Percentiles rank a stretch among this genome's conserved stretches.
These are phyloP conservation scores for Grallaria varia DNA, from an alignment of 2,113 vertebrate species.

Conservation along the genomic window DNA sequence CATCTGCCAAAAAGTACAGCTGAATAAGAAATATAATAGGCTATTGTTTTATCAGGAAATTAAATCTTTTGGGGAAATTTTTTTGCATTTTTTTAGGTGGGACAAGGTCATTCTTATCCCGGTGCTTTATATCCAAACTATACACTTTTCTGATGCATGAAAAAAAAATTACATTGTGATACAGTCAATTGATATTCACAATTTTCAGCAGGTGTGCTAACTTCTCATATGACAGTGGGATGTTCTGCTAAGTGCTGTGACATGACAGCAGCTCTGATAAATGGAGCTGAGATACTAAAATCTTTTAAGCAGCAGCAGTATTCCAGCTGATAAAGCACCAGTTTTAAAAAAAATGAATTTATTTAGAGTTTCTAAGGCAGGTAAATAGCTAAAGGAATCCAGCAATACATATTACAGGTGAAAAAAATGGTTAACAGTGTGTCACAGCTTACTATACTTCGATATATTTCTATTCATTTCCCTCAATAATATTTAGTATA, in stretches of 20 bases:
- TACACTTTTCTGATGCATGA: neutral
- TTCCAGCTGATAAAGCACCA: neutral
- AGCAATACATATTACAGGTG: neutral
- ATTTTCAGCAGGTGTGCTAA: conserved; percentile 31
- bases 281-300: neutral
- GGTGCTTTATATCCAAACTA: neutral
- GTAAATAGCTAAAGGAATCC: conserved; percentile 22
- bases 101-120: neutral
- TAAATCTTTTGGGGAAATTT: neutral
- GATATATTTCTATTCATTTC: conserved; percentile 40
- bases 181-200: conserved; percentile 41
- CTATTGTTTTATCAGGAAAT: neutral
- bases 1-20: neutral
- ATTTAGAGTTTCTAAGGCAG: neutral
- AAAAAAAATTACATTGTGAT: neutral
- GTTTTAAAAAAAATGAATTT: neutral
- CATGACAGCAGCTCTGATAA: conserved; percentile 14
- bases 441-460: neutral
- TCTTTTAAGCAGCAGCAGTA: neutral
- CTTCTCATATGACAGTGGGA: neutral
- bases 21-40: neutral
- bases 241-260: neutral
- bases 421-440: conserved; percentile 8
- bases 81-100: neutral
- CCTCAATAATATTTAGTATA: conserved; percentile 36